Base-by-base conservation (phyloP, 2,888 invertebrate species). In the Scaptomyza polygonia region DNA sequence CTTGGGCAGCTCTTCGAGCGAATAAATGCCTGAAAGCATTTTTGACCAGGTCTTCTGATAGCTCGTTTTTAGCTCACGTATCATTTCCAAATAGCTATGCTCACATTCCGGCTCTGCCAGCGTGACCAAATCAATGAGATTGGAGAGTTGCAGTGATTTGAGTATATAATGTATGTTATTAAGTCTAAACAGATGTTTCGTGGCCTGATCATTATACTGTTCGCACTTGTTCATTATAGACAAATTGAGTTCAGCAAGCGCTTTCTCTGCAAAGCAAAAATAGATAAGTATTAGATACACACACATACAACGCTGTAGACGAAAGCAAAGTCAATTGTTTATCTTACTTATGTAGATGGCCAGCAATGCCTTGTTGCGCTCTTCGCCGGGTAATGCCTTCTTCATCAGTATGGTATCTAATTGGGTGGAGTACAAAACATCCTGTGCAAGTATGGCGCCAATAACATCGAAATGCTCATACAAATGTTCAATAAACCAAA, bases 81-180 rank as follows among this genome's bases (percentile, higher is more conserved):
- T 96, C 93, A 97, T 96, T 88, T 96, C 96, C 70, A 96, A 93
- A 90, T 98, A 98, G 85, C 95, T 96, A 71, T 95, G 94, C 89
- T 97, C 97, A 85, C 97, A 97, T 49, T 96, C 96, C 0, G 96
- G 96, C 90, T 98, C 97, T 0, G 96, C 95, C 65, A 96, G 92
- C 68, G 94, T 93, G 49, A 98, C 94, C 59, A 98, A 92, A 79
- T 97, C 96, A 87, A 99, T 92, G 4, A 98, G 92, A 18, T 95
- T 95, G 65, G 96, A 97, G 78, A 97, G 94, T 81, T 97, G 96
- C 25, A 99, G 93, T 9, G 98, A 96, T 92, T 97, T 98, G n/a
- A 98, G 93, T 67, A 99, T 95, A 89, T 99, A 98, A 91, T 98
- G 96, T 76, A 97, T 97, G 91, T 99, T 99, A 92, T 99, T 99